Percentiles rank a stretch among this genome's conserved stretches.
phyloP scores from a whole-genome alignment of 1,140 invertebrate species.

The Ostrea denselamellosa region DNA sequence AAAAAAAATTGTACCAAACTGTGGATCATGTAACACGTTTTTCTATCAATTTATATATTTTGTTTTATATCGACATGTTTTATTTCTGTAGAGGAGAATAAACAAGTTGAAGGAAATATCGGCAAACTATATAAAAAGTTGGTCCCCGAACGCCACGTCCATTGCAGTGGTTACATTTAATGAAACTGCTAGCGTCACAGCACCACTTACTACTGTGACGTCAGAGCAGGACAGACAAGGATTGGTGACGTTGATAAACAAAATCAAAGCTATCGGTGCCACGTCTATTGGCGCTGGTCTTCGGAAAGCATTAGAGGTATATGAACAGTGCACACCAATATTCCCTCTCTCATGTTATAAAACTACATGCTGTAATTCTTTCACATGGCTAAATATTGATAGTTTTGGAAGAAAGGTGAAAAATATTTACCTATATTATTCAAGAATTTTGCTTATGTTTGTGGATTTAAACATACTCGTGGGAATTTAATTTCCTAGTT shows the following conservation, averaged over 20 bases:
- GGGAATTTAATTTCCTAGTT: too few relatives aligned
- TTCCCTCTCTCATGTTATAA: too few relatives aligned
- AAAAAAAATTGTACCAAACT: too few relatives aligned
- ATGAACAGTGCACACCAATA: too few relatives aligned
- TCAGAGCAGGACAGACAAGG: neutral
- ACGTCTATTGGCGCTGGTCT: slow-evolving; percentile 38
- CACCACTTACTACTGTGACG: neutral
- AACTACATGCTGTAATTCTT: too few relatives aligned
- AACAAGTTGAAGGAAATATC: neutral
- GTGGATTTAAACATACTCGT: too few relatives aligned
- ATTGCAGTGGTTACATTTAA: slow-evolving; percentile 12
- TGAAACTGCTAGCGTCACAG: neutral
- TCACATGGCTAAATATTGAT: too few relatives aligned
- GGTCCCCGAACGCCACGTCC: neutral
- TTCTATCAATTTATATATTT: too few relatives aligned
- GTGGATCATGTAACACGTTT: too few relatives aligned
- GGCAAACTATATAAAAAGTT: neutral
- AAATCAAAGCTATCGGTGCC: neutral
- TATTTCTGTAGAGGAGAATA: slow-evolving; percentile 5
- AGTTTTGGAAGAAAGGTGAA: too few relatives aligned
- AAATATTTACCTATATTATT: too few relatives aligned
- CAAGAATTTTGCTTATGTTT: too few relatives aligned
- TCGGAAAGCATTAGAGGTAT: neutral
- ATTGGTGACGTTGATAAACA: neutral
- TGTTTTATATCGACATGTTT: neutral